Conservation (phyloP, 2,113 vertebrate genomes). For the Pristiophorus japonicus region DNA sequence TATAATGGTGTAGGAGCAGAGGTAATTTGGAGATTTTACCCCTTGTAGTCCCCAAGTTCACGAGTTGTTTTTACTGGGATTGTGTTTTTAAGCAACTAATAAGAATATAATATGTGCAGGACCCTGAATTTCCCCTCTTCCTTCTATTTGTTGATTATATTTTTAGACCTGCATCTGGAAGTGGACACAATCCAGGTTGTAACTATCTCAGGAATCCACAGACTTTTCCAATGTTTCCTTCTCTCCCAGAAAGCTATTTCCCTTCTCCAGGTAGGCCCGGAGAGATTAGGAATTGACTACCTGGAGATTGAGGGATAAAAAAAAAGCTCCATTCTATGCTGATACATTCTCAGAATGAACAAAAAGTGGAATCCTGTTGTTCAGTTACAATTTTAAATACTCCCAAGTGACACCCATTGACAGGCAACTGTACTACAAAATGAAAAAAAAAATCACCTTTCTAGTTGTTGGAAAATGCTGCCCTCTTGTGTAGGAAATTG, state of each 20-base stretch:
- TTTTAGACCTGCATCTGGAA: not conserved
- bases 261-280: not conserved
- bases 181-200: not conserved
- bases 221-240: not conserved
- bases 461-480: not conserved
- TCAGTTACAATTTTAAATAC: not conserved
- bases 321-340: not conserved
- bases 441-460: not conserved
- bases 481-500: not conserved
- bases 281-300: not conserved
- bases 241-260: not conserved
- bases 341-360: not conserved
- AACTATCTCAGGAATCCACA: not conserved
- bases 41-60: not conserved
- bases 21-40: constrained; percentile 14
- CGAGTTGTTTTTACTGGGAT: not conserved
- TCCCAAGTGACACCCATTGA: not conserved
- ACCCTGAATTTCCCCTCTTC: not conserved
- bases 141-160: not conserved
- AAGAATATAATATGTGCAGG: too few species aligned
- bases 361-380: not conserved
- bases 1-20: not conserved
- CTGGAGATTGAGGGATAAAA: not conserved
- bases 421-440: not conserved
- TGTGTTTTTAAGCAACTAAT: not conserved